These are phyloP conservation scores for Apus apus DNA, from an alignment of 2,113 vertebrate genomes.

Conservation along the genomic window DNA sequence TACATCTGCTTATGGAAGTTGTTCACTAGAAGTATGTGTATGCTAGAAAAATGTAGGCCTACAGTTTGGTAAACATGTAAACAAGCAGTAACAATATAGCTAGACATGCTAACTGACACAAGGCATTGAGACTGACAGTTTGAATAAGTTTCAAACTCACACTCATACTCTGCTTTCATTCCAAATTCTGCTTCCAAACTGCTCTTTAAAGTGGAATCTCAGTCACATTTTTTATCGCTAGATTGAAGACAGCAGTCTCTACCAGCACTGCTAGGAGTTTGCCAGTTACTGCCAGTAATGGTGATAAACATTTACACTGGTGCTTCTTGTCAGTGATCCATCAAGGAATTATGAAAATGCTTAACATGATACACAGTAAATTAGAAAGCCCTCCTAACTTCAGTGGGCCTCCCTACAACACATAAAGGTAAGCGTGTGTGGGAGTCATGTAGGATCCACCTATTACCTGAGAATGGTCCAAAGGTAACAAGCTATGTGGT, in stretches of 20 bases:
- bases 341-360: background rate
- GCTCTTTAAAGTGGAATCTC: conserved; percentile 6
- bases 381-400: background rate
- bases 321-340: background rate
- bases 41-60: background rate
- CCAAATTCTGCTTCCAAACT: conserved; percentile 47
- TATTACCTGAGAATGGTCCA: background rate
- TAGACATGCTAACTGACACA: conserved; percentile 48
- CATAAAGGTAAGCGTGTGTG: background rate
- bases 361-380: background rate
- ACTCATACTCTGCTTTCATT: conserved; percentile 63
- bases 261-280: background rate
- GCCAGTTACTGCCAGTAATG: background rate
- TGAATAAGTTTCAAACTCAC: conserved; percentile 72
- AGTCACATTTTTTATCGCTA: background rate
- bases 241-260: background rate
- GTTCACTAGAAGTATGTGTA: background rate
- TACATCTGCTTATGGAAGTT: background rate
- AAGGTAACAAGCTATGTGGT: background rate
- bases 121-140: conserved; percentile 62
- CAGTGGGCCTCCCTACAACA: background rate
- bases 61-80: conserved; percentile 16
- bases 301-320: background rate
- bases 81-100: conserved; percentile 20
- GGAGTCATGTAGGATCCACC: background rate